A percentile compares a stretch with the other conserved stretches of the same genome.
phyloP scores from a whole-genome alignment of 2,888 invertebrate species.

The Ecliptopera silaceata region DNA sequence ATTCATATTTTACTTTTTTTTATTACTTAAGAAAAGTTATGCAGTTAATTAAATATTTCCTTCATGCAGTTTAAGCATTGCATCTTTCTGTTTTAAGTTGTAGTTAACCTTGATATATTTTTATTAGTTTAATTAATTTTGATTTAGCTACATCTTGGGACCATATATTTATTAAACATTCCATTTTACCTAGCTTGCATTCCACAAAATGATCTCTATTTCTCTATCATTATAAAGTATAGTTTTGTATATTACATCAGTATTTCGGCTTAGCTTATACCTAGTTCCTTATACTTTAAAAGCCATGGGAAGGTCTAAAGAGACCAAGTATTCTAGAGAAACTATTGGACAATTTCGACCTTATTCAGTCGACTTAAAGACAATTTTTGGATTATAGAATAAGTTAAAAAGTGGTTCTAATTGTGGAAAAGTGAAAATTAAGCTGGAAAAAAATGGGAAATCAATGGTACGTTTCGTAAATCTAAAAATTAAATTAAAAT shows the following conservation, averaged over 20 bases:
- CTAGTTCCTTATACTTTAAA: constrained; percentile 17
- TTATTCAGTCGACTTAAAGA: constrained; percentile 17
- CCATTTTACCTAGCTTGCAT: constrained; percentile 32
- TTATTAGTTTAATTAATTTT: not conserved
- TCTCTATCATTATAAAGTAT: constrained; percentile 38
- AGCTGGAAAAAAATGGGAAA: not conserved
- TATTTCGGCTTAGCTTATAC: constrained; percentile 41
- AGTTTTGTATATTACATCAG: constrained; percentile 34
- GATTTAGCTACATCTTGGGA: not conserved
- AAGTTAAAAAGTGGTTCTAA: constrained; percentile 12
- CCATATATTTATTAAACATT: constrained; percentile 37
- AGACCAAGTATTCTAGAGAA: constrained; percentile 15
- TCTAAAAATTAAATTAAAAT: no score
- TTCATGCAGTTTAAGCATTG: no score
- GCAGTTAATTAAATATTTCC: no score
- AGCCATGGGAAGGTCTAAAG: constrained; percentile 27
- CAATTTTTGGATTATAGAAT: constrained; percentile 10
- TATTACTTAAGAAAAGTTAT: no score
- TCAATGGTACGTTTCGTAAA: no score
- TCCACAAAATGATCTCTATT: constrained; percentile 56
- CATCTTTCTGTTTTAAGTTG: no score
- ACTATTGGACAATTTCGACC: constrained; percentile 22
- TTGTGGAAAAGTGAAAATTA: not conserved
- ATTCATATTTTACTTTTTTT: no score
- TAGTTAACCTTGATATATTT: not conserved